Evolutionary conservation across 1,140 invertebrate species (phyloP).

Genomic region (Proales similis): DNA sequence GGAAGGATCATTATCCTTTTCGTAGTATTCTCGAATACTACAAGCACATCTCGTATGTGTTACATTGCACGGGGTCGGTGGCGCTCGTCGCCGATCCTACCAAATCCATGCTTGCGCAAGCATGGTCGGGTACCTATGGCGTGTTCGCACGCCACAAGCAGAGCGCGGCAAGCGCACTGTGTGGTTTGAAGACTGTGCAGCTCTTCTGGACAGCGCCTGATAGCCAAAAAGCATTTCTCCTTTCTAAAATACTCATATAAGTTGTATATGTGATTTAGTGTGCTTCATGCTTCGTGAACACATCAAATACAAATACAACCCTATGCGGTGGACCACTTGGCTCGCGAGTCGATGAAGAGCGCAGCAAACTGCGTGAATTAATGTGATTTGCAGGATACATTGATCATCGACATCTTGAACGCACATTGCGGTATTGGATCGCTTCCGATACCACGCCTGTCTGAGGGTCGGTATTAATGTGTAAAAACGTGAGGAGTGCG

Average conservation of each 20-base stretch:
- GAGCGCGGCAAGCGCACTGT: constrained; percentile 61
- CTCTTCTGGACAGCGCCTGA: background rate
- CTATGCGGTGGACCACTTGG: constrained; percentile 63
- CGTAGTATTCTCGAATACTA: background rate
- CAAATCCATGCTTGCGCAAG: background rate
- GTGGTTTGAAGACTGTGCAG: constrained; percentile 10
- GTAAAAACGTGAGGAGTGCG: background rate
- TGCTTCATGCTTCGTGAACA: constrained; percentile 45
- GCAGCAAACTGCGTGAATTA: constrained; percentile 66
- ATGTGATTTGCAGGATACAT: constrained; percentile 73
- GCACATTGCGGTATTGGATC: constrained; percentile 62
- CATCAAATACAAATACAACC: constrained; percentile 42
- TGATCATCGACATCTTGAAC: constrained; percentile 71
- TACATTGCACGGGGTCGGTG: constrained; percentile 42
- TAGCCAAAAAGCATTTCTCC: too few relatives aligned
- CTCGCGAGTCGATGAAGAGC: constrained; percentile 72
- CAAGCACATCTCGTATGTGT: background rate
- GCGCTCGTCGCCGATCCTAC: background rate
- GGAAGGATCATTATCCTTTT: constrained; percentile 62
- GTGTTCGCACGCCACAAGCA: constrained; percentile 61
- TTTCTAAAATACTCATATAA: constrained; percentile 45
- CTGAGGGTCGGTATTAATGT: constrained; percentile 53
- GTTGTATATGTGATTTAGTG: constrained; percentile 42
- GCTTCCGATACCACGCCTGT: constrained; percentile 57
- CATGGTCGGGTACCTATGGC: constrained; percentile 11